Conservation (phyloP, 2,888 invertebrate genomes). For the Tipula unca region DNA sequence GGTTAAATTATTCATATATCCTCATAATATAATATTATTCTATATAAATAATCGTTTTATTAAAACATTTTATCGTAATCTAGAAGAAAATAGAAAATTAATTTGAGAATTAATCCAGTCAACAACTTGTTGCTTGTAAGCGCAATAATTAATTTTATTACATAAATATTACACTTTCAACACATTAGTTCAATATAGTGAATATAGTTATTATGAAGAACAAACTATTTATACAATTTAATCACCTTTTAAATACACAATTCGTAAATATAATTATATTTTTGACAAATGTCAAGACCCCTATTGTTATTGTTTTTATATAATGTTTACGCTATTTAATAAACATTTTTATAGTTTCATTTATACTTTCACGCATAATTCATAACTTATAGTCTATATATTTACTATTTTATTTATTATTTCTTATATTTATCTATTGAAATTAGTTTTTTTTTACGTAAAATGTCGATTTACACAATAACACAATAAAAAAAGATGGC, state of each 20-base stretch:
- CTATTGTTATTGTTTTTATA: conserved; percentile 8
- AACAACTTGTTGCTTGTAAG: neutral
- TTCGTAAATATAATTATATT: neutral
- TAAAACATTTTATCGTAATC: neutral
- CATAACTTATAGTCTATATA: neutral
- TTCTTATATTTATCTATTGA: neutral
- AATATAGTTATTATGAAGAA: neutral
- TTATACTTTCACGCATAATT: neutral
- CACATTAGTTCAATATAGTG: neutral
- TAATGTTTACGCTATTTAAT: neutral
- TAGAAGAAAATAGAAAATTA: neutral
- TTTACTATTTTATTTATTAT: neutral
- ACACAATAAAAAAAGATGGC: neutral
- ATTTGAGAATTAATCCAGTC: neutral
- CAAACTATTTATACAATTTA: neutral
- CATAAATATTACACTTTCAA: neutral
- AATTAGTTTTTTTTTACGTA: neutral
- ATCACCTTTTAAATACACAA: neutral
- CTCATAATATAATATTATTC: neutral
- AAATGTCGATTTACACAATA: conserved; percentile 16
- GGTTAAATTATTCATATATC: neutral
- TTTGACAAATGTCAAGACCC: neutral
- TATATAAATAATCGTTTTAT: neutral
- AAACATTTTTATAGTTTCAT: neutral
- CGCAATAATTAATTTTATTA: neutral